These are phyloP conservation scores for Euphysa ruthae DNA, from an alignment of 30 jellyfish, hydroid and myxozoan species.

Conservation along the genomic window DNA sequence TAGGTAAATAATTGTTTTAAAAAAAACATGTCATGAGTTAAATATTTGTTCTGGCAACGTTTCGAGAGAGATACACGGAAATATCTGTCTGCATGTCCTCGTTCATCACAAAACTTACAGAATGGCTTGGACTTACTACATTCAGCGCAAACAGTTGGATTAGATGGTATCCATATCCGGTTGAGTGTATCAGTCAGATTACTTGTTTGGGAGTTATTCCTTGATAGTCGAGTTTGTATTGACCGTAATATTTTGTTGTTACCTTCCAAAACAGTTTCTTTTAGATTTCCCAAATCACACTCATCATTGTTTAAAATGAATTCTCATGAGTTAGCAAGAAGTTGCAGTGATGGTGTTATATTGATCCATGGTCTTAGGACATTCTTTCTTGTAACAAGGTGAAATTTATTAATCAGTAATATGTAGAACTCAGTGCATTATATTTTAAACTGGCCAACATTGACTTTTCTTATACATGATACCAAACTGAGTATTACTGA, in stretches of 20 bases:
- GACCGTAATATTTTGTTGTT: neutral
- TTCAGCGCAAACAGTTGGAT: neutral
- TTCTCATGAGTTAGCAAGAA: slow-evolving; percentile 22
- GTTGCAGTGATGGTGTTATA: slow-evolving; percentile 16
- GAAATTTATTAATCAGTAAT: neutral
- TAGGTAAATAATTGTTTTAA: no score
- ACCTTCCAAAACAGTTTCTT: neutral
- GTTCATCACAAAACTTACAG: neutral
- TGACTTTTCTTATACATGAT: slow-evolving; percentile 1
- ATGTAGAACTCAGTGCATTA: slow-evolving; percentile 7
- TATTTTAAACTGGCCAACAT: slow-evolving; percentile 3
- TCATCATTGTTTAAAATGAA: neutral
- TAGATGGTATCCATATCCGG: neutral
- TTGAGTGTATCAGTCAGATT: neutral
- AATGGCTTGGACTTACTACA: neutral
- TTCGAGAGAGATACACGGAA: no score
- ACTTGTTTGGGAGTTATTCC: neutral
- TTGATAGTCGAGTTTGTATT: neutral
- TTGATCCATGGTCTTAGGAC: slow-evolving; percentile 8
- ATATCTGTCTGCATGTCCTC: no score
- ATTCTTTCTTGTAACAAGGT: no score
- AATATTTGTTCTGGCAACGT: no score
- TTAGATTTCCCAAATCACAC: neutral
- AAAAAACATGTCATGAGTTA: no score
- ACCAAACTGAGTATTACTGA: slow-evolving; percentile 24